Percentiles rank a stretch among this genome's conserved stretches.
phyloP scores from a whole-genome alignment of 1,140 invertebrate genomes.

The Brachionus manjavacas region DNA sequence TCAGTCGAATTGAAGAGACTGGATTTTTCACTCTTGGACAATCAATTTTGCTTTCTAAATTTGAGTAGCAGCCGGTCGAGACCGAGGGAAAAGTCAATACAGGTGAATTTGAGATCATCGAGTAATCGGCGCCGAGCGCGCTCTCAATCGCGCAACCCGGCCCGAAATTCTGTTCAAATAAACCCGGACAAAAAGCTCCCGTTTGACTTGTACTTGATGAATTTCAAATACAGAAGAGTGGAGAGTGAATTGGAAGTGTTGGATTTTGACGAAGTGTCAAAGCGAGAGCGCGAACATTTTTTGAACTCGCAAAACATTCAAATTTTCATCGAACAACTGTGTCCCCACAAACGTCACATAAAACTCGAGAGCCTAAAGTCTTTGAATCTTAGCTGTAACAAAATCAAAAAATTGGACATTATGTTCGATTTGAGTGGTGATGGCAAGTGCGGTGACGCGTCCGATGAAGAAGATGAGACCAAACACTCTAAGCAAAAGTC shows the following conservation, averaged over 20 bases:
- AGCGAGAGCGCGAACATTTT: neutral
- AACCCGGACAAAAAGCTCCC: neutral
- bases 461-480: neutral
- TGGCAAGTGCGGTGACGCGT: conserved; percentile 64
- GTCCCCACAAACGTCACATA: conserved; percentile 35
- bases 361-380: conserved; percentile 43
- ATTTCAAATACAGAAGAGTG: conserved; percentile 8
- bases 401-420: conserved; percentile 14
- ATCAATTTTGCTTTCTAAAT: conserved; percentile 37
- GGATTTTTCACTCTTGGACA: conserved; percentile 1
- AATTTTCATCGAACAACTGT: conserved; percentile 34
- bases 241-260: neutral
- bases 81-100: neutral
- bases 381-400: conserved; percentile 41
- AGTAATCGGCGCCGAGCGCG: conserved; percentile 25
- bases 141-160: conserved; percentile 21
- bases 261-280: neutral
- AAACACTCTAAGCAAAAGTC: neutral
- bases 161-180: neutral
- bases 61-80: neutral
- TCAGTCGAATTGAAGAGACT: conserved; percentile 1
- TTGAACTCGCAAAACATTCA: conserved; percentile 32
- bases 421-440: conserved; percentile 22
- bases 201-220: conserved; percentile 28
- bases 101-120: neutral